phyloP scores from a whole-genome alignment of 2,113 vertebrate genomes.

The Elephantulus edwardii region DNA sequence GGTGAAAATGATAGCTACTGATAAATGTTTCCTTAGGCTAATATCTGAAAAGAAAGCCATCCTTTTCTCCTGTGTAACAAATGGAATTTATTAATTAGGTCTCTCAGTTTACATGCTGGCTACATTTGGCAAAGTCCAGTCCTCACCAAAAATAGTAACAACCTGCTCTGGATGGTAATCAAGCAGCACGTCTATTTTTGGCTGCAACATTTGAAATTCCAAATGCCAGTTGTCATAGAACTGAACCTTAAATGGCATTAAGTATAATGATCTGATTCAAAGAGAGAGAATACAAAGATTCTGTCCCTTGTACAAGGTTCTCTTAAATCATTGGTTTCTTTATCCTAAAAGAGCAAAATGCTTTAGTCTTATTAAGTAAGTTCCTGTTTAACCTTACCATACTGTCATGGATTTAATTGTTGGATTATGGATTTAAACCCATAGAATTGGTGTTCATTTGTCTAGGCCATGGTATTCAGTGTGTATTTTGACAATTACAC shows the following conservation, averaged over 20 bases:
- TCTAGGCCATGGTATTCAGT: neutral
- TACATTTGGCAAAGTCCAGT: conserved; percentile 69
- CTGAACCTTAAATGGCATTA: conserved; percentile 61
- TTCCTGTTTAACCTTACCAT: neutral
- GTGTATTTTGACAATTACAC: neutral
- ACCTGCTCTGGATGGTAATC: conserved; percentile 63
- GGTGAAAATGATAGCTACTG: conserved; percentile 41
- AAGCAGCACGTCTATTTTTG: conserved; percentile 67
- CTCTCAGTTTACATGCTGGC: conserved; percentile 53
- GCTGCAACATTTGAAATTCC: conserved; percentile 67
- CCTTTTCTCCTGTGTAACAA: conserved; percentile 47
- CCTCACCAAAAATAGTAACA: conserved; percentile 67
- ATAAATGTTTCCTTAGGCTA: conserved; percentile 34
- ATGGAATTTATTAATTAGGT: conserved; percentile 51
- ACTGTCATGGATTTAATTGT: neutral
- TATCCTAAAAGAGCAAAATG: conserved; percentile 20
- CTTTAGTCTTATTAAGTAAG: neutral
- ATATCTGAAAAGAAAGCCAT: conserved; percentile 19
- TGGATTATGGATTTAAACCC: no score
- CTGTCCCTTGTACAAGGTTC: neutral
- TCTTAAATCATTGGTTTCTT: conserved; percentile 26
- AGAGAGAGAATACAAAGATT: conserved; percentile 7
- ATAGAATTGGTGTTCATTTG: neutral
- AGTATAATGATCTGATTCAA: conserved; percentile 6
- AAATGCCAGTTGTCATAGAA: conserved; percentile 60